Conservation (phyloP, 2,113 vertebrate genomes). For the Lycaon pictus region DNA sequence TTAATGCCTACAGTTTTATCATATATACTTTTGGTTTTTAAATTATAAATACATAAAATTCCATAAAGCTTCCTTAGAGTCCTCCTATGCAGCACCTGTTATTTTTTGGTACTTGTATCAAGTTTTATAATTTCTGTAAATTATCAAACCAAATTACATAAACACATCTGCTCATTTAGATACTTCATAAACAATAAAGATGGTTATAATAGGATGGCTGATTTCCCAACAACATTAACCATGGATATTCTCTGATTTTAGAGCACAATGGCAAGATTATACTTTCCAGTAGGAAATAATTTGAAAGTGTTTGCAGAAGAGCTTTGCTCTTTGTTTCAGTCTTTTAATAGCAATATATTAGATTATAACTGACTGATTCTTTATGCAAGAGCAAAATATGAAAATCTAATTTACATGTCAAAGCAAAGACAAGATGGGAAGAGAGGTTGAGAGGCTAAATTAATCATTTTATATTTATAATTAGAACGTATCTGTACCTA, state of each 20-base stretch:
- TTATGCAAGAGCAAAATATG: constrained; percentile 43
- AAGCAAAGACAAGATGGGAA: constrained; percentile 6
- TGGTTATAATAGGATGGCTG: constrained; percentile 46
- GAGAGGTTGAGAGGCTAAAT: not conserved
- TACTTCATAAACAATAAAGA: constrained; percentile 54
- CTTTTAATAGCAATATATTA: constrained; percentile 43
- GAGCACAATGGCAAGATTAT: not conserved
- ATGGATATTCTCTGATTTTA: constrained; percentile 37
- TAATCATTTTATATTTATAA: constrained; percentile 43
- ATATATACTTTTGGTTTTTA: constrained; percentile 55
- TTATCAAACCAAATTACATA: constrained; percentile 65
- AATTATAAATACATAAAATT: constrained; percentile 80
- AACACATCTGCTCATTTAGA: constrained; percentile 68
- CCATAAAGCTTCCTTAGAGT: constrained; percentile 67
- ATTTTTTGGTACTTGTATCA: constrained; percentile 66
- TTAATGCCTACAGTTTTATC: constrained; percentile 69
- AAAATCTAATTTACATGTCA: constrained; percentile 44
- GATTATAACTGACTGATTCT: not conserved
- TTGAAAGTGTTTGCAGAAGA: not conserved
- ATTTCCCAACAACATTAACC: constrained; percentile 52
- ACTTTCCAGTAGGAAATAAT: constrained; percentile 50
- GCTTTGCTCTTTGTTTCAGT: not conserved
- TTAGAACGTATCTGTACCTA: not conserved
- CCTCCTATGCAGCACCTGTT: constrained; percentile 57
- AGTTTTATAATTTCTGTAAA: constrained; percentile 69